phyloP scores from a whole-genome alignment of 2,888 invertebrate genomes.

The Alentia gelatinosa region DNA sequence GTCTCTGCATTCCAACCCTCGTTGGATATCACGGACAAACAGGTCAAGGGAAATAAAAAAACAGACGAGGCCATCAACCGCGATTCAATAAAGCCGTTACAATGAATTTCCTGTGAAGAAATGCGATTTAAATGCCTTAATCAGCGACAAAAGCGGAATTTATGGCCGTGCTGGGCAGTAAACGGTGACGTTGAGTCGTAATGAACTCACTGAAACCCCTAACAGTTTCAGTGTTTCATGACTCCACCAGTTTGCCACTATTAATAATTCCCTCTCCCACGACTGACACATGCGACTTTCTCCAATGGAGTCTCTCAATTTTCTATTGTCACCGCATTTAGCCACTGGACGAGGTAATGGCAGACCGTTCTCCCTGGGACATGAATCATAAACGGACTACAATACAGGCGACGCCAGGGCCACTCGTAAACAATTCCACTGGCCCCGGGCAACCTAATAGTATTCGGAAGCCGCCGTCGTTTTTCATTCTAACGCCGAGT shows the following conservation, averaged over 20 bases:
- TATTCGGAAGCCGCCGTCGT: neutral
- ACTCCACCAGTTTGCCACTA: neutral
- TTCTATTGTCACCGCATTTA: neutral
- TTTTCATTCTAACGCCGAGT: neutral
- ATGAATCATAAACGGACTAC: neutral
- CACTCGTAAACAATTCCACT: neutral
- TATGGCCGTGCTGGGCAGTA: too few relatives aligned
- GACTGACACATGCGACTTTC: slow-evolving; percentile 5
- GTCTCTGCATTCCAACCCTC: too few relatives aligned
- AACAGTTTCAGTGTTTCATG: neutral
- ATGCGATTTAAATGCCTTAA: neutral
- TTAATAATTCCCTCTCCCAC: neutral
- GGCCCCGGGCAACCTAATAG: neutral
- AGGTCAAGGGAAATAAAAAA: too few relatives aligned
- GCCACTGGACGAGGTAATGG: neutral
- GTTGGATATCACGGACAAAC: too few relatives aligned
- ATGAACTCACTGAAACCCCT: neutral
- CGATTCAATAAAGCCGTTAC: neutral
- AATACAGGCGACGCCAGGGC: neutral
- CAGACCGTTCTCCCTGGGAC: neutral
- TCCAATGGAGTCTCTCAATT: neutral
- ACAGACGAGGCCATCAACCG: neutral
- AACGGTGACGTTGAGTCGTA: neutral
- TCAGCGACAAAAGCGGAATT: neutral
- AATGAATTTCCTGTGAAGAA: neutral